Conservation (phyloP, 2,888 invertebrate species). For the Trileptium ribeirensis region DNA sequence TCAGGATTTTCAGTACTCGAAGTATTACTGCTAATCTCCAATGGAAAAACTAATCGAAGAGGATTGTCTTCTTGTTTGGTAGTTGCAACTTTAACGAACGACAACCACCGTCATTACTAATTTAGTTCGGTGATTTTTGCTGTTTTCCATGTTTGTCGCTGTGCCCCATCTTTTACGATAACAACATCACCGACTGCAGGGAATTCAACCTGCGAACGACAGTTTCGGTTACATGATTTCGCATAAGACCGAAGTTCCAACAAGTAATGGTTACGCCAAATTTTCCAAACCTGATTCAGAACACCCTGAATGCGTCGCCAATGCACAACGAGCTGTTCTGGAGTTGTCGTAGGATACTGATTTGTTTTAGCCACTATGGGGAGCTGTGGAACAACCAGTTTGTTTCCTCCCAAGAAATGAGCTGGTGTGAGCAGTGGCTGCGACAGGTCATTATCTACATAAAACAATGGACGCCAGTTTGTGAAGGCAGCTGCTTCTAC, state of each 20-base stretch:
- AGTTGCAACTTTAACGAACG: neutral
- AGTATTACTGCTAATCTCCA: neutral
- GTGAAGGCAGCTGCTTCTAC: neutral
- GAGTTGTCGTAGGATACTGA: neutral
- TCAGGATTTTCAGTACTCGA: no score
- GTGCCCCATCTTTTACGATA: neutral
- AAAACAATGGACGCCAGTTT: neutral
- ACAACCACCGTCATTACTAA: neutral
- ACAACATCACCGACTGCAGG: slow-evolving; percentile 6
- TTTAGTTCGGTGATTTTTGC: neutral
- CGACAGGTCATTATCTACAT: neutral
- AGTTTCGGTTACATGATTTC: neutral
- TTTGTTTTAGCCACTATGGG: neutral
- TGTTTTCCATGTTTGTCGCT: neutral
- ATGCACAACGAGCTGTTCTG: neutral
- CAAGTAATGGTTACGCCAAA: neutral
- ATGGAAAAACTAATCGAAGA: neutral
- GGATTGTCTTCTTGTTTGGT: neutral
- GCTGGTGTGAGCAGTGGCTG: neutral
- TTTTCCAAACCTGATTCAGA: neutral
- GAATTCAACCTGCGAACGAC: neutral
- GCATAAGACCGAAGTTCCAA: neutral
- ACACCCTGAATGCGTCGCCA: neutral
- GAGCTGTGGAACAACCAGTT: neutral
- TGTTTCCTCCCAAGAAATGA: neutral